These are phyloP conservation scores for Eulacestoma nigropectus DNA, from an alignment of 2,113 vertebrate genomes.

Conservation along the genomic window DNA sequence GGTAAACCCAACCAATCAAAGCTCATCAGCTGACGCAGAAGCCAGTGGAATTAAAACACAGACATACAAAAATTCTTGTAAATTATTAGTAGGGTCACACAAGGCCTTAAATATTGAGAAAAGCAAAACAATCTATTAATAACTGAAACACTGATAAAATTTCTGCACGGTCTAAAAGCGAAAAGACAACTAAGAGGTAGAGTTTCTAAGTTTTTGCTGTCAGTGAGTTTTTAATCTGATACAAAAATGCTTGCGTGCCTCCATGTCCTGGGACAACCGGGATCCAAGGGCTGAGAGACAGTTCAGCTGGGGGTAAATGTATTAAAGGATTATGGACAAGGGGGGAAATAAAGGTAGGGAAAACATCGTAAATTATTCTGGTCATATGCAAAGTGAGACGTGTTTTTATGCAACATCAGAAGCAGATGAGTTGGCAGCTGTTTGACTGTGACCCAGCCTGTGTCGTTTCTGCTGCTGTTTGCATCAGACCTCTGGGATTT, in stretches of 20 bases:
- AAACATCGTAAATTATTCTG: slow-evolving; percentile 9
- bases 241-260: not conserved
- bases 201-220: slow-evolving; percentile 63
- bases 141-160: slow-evolving; percentile 64
- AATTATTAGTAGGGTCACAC: slow-evolving; percentile 56
- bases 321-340: slow-evolving; percentile 8
- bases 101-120: slow-evolving; percentile 54
- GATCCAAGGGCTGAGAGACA: not conserved
- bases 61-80: slow-evolving; percentile 49
- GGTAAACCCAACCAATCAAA: slow-evolving; percentile 51
- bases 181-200: slow-evolving; percentile 32
- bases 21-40: slow-evolving; percentile 58
- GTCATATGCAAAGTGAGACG: not conserved
- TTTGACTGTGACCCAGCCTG: not conserved
- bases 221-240: slow-evolving; percentile 39
- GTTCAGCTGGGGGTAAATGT: slow-evolving; percentile 30
- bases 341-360: not conserved
- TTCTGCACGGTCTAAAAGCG: slow-evolving; percentile 45
- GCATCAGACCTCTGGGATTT: not conserved
- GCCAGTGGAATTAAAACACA: slow-evolving; percentile 66
- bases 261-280: not conserved
- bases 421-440: not conserved
- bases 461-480: not conserved
- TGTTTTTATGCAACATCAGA: not conserved
- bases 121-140: slow-evolving; percentile 62